Conservation (phyloP, 2,113 vertebrate species). For the Rhea pennata region DNA sequence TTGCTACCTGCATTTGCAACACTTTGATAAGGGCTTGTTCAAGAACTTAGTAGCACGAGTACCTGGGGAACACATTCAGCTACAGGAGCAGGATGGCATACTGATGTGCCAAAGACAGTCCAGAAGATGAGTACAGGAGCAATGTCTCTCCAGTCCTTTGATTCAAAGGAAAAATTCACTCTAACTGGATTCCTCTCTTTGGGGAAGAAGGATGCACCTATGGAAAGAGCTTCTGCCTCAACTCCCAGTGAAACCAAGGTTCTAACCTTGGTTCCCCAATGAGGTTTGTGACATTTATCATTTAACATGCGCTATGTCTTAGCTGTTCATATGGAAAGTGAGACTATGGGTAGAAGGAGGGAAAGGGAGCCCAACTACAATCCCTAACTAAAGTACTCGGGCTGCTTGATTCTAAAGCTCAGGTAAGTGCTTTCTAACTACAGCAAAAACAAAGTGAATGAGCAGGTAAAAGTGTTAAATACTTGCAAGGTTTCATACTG, state of each 20-base stretch:
- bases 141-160: neutral
- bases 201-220: neutral
- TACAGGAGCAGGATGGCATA: neutral
- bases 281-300: neutral
- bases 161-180: neutral
- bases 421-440: neutral
- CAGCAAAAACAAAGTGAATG: neutral
- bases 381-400: fast-evolving
- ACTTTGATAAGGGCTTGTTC: neutral
- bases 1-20: neutral
- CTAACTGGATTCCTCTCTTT: neutral
- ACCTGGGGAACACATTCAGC: neutral
- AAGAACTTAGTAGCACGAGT: neutral
- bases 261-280: neutral
- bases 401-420: neutral
- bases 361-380: neutral
- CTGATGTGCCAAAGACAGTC: neutral
- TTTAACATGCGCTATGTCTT: neutral
- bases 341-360: neutral
- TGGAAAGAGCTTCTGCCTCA: neutral
- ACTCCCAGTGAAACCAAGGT: neutral
- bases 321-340: fast-evolving
- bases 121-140: fast-evolving
- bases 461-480: neutral
- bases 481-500: neutral